Evolutionary conservation across 1,140 invertebrate genomes (phyloP).

Genomic region (Cecropterus lyciades): DNA sequence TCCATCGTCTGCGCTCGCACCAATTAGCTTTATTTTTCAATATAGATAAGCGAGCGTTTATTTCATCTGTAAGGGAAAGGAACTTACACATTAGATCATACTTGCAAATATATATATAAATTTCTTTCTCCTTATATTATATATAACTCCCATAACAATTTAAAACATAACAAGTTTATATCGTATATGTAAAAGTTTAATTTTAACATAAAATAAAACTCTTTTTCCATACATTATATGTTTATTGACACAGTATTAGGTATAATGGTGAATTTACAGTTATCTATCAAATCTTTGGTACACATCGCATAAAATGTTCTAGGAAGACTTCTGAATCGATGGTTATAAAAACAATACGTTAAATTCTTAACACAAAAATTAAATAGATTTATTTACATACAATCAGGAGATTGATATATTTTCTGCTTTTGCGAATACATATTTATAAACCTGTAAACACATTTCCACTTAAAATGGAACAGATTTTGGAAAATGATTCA

Average conservation of each 20-base stretch:
- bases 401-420: neutral
- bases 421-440: neutral
- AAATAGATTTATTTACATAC: neutral
- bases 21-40: too few relatives aligned
- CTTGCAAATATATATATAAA: too few relatives aligned
- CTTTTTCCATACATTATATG: constrained; percentile 1
- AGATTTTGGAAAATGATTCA: neutral
- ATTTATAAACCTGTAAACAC: neutral
- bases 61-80: too few relatives aligned
- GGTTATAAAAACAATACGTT: constrained; percentile 15
- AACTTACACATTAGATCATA: too few relatives aligned
- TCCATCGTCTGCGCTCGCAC: too few relatives aligned
- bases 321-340: constrained; percentile 20
- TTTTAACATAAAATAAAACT: neutral
- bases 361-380: neutral
- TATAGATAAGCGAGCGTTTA: too few relatives aligned
- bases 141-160: too few relatives aligned
- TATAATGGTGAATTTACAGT: constrained; percentile 9
- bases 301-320: constrained; percentile 20
- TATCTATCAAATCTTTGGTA: constrained; percentile 20
- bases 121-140: too few relatives aligned
- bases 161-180: neutral
- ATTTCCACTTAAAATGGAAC: neutral
- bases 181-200: neutral
- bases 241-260: constrained; percentile 18